Percentiles rank a stretch among this genome's conserved stretches.
phyloP scores from a whole-genome alignment of 2,888 invertebrate species.

The Merodon equestris region DNA sequence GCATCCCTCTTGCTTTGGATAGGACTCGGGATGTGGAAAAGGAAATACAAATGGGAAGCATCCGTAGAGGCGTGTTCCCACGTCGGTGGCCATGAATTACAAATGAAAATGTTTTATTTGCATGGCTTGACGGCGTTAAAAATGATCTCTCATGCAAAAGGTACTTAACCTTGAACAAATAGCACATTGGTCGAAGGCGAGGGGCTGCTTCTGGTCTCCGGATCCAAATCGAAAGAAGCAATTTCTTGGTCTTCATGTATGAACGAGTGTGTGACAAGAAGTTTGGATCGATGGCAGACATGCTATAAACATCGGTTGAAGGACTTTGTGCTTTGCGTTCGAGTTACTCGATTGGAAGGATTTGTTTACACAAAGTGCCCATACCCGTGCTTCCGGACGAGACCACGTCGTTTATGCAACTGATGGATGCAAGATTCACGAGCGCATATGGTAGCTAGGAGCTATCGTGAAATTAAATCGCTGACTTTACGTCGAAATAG shows the following conservation, averaged over 20 bases:
- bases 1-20: too few relatives aligned
- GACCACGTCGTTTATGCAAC: constrained; percentile 41
- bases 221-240: constrained; percentile 1
- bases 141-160: constrained; percentile 52
- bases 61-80: neutral
- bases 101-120: constrained; percentile 61
- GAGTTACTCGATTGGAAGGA: constrained; percentile 7
- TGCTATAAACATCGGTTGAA: constrained; percentile 53
- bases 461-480: constrained; percentile 61
- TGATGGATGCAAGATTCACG: constrained; percentile 47
- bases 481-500: constrained; percentile 18
- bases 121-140: constrained; percentile 48
- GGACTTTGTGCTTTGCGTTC: constrained; percentile 42
- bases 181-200: constrained; percentile 20
- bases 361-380: constrained; percentile 57
- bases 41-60: neutral
- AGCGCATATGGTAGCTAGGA: constrained; percentile 23
- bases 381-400: constrained; percentile 48
- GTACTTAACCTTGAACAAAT: constrained; percentile 63
- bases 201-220: constrained; percentile 13
- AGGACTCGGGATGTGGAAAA: neutral
- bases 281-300: constrained; percentile 50
- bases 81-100: constrained; percentile 45
- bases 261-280: constrained; percentile 4
- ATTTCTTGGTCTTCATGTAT: neutral